Conservation (phyloP, 92 coral and sea anemone genomes). For the Metridium senile region DNA sequence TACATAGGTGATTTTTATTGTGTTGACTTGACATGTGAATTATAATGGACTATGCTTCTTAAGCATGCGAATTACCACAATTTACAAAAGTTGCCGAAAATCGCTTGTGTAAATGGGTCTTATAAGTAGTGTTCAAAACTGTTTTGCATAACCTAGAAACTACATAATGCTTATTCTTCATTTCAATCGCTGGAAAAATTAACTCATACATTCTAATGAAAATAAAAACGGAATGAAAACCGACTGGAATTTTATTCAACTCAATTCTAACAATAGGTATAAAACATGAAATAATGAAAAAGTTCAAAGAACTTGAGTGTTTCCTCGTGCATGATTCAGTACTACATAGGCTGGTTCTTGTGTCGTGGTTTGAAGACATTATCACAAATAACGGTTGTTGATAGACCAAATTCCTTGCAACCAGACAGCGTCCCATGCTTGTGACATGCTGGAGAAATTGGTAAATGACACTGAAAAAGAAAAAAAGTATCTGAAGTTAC, state of each 20-base stretch:
- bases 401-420: neutral
- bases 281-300: neutral
- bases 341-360: neutral
- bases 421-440: neutral
- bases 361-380: neutral
- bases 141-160: too few relatives aligned
- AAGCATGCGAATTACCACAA: too few relatives aligned
- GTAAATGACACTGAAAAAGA: neutral
- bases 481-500: too few relatives aligned
- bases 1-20: too few relatives aligned
- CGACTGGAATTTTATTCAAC: neutral
- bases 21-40: too few relatives aligned
- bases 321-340: too few relatives aligned
- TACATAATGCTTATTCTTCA: neutral
- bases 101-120: too few relatives aligned
- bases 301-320: too few relatives aligned
- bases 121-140: too few relatives aligned
- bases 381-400: too few relatives aligned
- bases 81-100: too few relatives aligned
- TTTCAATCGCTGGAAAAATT: neutral
- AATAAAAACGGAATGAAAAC: neutral
- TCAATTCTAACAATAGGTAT: neutral
- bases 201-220: neutral
- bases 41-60: too few relatives aligned
- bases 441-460: neutral